Base-by-base conservation (phyloP, 64 coral and sea anemone genomes). In the Montipora foliosa region DNA sequence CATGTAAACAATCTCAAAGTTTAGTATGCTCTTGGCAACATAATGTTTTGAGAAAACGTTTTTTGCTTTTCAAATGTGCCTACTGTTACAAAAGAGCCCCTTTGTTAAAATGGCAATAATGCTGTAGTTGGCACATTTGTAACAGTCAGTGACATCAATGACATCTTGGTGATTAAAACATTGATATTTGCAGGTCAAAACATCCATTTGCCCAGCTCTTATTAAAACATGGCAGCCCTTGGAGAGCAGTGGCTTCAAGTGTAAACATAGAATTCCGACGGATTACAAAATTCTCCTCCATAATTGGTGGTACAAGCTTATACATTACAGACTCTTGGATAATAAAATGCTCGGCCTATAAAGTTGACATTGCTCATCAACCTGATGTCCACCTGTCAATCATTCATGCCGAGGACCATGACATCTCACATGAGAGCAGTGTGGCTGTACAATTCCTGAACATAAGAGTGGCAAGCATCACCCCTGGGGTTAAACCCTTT, bases 321-420 rank as follows among this genome's bases (percentile, higher is more conserved):
- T 99, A 96, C 81, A 96, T 99, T 47, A 99, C 98, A 67, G 98
- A 99, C 53, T 96, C 98, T 3, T 99, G 98, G 98, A 99, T 99
- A 74, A 76, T 99, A 21, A 96, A 96, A 79, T 96, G 98, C 15
- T 91, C 98, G 0, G 89, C 98, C 22, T 99, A 99, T 75, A 96
- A 80, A 87, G 75, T 99, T 12, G 77, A 99, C 61, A 92, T 99
- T 74, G 98, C 98, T 15, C 98, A 99, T 70, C 93, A 99, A 44
- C 98, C 98, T 73, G 98, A 99, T 82, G 87, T 96, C 10, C 98
- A 99, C 19, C 15, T 96, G 50, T 83, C 95, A 53, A 99, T 99
- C 66, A 94, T 95, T 88, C 89, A 93, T 66, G 88, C 98, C 9
- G 98, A 99, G 67, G 95, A 99, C 49, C 95, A 99, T 74, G 95